These are phyloP conservation scores for Rhadinocentrus ornatus DNA, from an alignment of 2,797 vertebrate species.

Conservation along the genomic window DNA sequence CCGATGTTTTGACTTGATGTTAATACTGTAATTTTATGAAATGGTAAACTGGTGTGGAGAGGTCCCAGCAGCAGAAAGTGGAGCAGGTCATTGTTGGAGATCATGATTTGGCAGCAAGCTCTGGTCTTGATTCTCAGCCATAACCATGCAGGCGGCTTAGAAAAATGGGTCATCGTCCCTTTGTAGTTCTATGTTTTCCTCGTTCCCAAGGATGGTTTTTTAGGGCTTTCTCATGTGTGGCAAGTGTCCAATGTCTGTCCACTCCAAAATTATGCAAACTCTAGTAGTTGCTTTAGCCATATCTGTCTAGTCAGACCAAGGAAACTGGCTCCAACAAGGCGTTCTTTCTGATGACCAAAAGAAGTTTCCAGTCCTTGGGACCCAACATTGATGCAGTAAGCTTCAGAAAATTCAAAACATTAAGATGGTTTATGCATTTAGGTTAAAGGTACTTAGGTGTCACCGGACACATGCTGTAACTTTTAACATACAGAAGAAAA, in stretches of 20 bases:
- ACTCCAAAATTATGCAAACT: background rate
- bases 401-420: no score
- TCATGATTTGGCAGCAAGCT: constrained; percentile 32
- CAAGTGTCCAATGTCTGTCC: background rate
- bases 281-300: no score
- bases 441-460: no score
- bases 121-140: constrained; percentile 54
- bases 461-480: no score
- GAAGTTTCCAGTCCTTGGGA: no score
- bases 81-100: constrained; percentile 50
- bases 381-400: no score
- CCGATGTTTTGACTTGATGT: background rate
- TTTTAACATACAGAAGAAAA: no score
- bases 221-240: constrained; percentile 21
- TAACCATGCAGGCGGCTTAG: constrained; percentile 12
- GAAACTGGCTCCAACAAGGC: no score
- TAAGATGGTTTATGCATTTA: no score
- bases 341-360: no score
- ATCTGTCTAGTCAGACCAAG: no score
- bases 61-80: constrained; percentile 14
- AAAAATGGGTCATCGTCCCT: constrained; percentile 61
- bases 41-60: background rate
- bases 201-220: constrained; percentile 20
- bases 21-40: background rate
- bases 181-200: constrained; percentile 25